Conservation (phyloP, 1,140 invertebrate genomes). For the Caerostris darwini region DNA sequence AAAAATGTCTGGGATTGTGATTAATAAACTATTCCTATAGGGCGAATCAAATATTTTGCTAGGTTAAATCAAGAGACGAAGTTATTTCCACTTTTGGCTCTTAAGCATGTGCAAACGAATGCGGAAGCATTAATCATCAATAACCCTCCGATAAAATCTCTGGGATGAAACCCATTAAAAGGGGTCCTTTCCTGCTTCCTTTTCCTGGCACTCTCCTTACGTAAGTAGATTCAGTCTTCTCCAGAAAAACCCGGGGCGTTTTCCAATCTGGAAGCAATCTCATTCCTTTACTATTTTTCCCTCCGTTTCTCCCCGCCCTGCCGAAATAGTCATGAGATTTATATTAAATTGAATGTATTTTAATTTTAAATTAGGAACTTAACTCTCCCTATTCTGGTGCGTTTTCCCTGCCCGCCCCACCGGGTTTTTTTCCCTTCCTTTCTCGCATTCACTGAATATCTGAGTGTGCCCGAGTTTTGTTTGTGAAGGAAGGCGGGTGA, state of each 20-base stretch:
- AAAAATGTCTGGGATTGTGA: too few relatives aligned
- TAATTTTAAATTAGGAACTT: conserved; percentile 78
- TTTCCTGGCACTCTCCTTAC: neutral
- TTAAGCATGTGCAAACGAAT: conserved; percentile 21
- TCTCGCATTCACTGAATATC: conserved; percentile 53
- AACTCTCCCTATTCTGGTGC: conserved; percentile 57
- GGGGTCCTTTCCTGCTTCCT: neutral
- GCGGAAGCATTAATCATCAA: conserved; percentile 45
- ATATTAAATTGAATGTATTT: conserved; percentile 77
- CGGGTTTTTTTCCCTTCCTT: neutral
- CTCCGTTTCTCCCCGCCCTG: neutral
- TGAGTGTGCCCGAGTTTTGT: conserved; percentile 29
- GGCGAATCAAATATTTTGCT: too few relatives aligned
- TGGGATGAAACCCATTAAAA: conserved; percentile 55
- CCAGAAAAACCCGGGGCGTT: neutral
- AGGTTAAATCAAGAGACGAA: neutral
- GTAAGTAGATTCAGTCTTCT: conserved; percentile 47
- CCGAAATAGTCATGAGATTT: conserved; percentile 76
- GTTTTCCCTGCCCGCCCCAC: conserved; percentile 34
- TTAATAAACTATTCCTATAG: too few relatives aligned
- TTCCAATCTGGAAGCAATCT: conserved; percentile 66
- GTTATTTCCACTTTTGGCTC: neutral
- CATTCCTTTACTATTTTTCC: conserved; percentile 28
- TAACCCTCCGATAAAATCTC: conserved; percentile 46
- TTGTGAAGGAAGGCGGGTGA: conserved; percentile 28